phyloP scores from a whole-genome alignment of 2,113 vertebrate species.

The Bubalus kerabau region DNA sequence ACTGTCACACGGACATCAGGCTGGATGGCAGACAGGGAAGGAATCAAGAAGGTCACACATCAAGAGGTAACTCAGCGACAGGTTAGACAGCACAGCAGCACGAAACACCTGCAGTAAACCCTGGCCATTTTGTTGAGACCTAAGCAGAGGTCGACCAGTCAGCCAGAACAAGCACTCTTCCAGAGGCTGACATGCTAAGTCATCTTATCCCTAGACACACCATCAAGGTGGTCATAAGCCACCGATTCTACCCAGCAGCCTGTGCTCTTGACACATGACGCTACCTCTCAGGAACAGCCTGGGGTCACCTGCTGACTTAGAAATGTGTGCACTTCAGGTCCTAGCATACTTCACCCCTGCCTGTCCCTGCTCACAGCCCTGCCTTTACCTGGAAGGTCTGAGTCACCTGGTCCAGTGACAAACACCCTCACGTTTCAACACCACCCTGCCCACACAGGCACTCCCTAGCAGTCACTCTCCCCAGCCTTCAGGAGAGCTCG shows the following conservation, averaged over 20 bases:
- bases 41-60: conserved; percentile 86
- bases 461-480: background rate
- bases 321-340: background rate
- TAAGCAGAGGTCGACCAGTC: conserved; percentile 80
- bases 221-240: background rate
- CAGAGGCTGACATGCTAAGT: background rate
- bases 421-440: background rate
- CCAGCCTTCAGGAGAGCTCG: too few relatives aligned
- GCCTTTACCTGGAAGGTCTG: background rate
- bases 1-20: conserved; percentile 83
- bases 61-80: conserved; percentile 87
- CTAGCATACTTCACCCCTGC: background rate
- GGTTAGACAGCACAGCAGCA: conserved; percentile 88
- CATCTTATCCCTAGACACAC: background rate
- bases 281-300: background rate
- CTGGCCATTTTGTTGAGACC: conserved; percentile 83
- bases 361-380: background rate
- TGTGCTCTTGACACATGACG: accelerated
- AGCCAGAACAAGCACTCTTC: background rate
- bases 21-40: conserved; percentile 89
- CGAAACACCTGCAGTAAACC: conserved; percentile 87
- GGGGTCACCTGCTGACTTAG: background rate
- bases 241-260: background rate
- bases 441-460: background rate
- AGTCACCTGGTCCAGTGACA: background rate